phyloP scores from a whole-genome alignment of 2,113 vertebrate genomes.

The Caloenas nicobarica region DNA sequence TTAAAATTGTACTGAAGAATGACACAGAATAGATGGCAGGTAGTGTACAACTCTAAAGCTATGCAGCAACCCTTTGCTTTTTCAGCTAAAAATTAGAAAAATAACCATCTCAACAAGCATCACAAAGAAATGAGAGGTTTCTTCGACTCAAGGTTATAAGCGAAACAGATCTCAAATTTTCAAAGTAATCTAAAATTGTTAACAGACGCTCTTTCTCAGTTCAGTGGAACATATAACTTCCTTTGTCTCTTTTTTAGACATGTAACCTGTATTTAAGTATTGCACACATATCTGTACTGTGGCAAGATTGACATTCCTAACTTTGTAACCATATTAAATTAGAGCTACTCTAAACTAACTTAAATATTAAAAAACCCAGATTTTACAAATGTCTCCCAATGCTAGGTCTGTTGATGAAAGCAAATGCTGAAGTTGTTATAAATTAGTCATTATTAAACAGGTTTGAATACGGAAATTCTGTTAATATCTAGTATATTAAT shows the following conservation, averaged over 20 bases:
- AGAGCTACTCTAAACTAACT: neutral
- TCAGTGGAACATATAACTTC: neutral
- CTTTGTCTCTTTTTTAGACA: neutral
- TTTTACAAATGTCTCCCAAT: neutral
- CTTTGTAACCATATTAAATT: neutral
- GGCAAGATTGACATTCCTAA: neutral
- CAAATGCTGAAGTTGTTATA: neutral
- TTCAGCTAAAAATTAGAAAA: neutral
- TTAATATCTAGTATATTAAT: neutral
- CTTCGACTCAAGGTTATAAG: neutral
- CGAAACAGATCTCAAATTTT: neutral
- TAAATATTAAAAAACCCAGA: neutral
- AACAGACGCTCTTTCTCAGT: neutral
- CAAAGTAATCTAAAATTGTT: neutral
- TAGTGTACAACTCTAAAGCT: neutral
- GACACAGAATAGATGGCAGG: neutral
- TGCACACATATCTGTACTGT: neutral
- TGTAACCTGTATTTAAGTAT: neutral
- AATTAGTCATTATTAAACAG: neutral
- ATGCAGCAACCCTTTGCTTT: neutral
- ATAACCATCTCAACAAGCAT: neutral
- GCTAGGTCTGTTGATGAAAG: neutral
- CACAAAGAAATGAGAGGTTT: neutral
- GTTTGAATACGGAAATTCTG: neutral
- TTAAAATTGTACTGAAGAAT: neutral